These are phyloP conservation scores for Trididemnum clinides DNA, from an alignment of 23 tunicate genomes.

Conservation along the genomic window DNA sequence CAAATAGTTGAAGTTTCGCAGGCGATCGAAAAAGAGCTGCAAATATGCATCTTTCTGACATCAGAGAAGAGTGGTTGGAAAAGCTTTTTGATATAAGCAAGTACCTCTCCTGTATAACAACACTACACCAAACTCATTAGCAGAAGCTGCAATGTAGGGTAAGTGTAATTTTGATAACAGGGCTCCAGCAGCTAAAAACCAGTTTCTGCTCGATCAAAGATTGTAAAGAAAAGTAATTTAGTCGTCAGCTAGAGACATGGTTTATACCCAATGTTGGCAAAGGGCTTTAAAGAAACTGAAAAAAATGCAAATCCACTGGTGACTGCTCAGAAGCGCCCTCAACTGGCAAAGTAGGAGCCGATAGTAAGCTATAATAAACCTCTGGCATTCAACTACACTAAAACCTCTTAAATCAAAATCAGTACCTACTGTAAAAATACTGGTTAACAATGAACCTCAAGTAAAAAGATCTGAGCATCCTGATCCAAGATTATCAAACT, in stretches of 20 bases:
- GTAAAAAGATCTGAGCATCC: too few relatives aligned
- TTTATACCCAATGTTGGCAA: neutral
- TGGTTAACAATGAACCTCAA: too few relatives aligned
- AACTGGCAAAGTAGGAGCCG: neutral
- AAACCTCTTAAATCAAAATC: too few relatives aligned
- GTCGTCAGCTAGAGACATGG: neutral
- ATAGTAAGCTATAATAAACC: neutral
- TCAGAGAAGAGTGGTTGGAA: neutral
- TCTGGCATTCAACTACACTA: neutral
- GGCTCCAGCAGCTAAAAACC: neutral
- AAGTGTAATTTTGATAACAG: neutral
- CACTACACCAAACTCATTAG: neutral
- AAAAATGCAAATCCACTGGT: too few relatives aligned
- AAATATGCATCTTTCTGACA: neutral
- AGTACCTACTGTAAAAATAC: too few relatives aligned
- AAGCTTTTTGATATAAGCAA: neutral
- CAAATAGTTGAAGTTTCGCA: neutral
- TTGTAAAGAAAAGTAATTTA: neutral
- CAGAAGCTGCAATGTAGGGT: neutral
- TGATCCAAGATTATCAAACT: too few relatives aligned
- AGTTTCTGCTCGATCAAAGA: conserved; percentile 3
- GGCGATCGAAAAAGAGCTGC: neutral
- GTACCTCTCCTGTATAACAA: neutral
- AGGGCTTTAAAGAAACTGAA: neutral
- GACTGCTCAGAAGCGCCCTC: too few relatives aligned